A percentile compares a stretch with the other conserved stretches of the same genome.
These are phyloP conservation scores for Drosophila melanica DNA, from an alignment of 1,140 invertebrate genomes.

Conservation along the genomic window DNA sequence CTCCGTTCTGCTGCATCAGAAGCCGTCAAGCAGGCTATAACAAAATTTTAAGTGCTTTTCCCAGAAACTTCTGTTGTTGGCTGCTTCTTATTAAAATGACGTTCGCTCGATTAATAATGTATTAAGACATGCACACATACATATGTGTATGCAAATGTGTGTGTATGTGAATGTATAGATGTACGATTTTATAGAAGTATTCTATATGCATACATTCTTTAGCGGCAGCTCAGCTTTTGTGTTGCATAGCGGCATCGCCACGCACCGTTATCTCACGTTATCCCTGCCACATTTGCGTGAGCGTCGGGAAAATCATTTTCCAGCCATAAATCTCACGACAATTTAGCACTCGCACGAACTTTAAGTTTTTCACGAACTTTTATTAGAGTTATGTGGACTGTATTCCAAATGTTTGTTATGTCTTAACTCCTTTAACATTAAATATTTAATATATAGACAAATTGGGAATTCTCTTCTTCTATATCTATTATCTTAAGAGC, in stretches of 20 bases:
- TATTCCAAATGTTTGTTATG: too few species aligned
- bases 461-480: too few species aligned
- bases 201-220: background rate
- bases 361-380: too few species aligned
- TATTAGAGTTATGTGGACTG: too few species aligned
- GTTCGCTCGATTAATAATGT: slow-evolving; percentile 46
- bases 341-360: background rate
- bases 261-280: slow-evolving; percentile 6
- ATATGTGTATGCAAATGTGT: slow-evolving; percentile 1
- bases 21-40: slow-evolving; percentile 22
- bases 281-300: background rate
- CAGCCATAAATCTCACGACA: slow-evolving; percentile 6
- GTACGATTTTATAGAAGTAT: background rate
- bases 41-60: slow-evolving; percentile 30
- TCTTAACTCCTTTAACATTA: too few species aligned
- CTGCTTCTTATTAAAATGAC: slow-evolving; percentile 45
- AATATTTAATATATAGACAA: too few species aligned
- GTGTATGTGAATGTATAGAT: too few species aligned
- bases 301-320: slow-evolving; percentile 2
- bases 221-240: background rate
- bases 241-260: background rate
- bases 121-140: slow-evolving; percentile 7
- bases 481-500: background rate
- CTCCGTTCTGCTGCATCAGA: slow-evolving; percentile 18
- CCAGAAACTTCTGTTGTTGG: slow-evolving; percentile 4